These are phyloP conservation scores for Hepsetus odoe DNA, from an alignment of 2,113 vertebrate genomes.

Conservation along the genomic window DNA sequence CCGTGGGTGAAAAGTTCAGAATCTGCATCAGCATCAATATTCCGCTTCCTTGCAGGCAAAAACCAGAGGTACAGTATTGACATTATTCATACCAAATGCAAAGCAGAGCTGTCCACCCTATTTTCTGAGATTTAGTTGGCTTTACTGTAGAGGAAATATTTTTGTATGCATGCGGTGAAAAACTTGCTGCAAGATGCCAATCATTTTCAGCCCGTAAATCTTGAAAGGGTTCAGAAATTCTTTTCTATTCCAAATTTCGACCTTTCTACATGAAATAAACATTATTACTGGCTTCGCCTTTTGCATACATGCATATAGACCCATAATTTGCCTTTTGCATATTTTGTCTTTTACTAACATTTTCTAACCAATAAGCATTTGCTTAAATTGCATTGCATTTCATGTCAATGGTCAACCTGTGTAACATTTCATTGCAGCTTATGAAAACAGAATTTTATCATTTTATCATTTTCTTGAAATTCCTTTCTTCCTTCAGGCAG, in stretches of 20 bases:
- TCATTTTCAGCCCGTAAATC: neutral
- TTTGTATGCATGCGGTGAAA: neutral
- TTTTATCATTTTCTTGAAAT: neutral
- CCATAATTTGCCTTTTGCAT: too few relatives aligned
- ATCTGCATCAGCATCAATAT: slow-evolving; percentile 40
- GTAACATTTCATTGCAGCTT: neutral
- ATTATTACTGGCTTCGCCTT: neutral
- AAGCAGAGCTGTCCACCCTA: neutral
- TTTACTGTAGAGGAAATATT: neutral
- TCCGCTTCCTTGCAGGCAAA: slow-evolving; percentile 16
- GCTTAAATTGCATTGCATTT: neutral
- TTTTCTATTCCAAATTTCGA: too few relatives aligned
- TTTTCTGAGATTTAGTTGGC: neutral
- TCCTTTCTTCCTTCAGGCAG: neutral
- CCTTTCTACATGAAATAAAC: too few relatives aligned
- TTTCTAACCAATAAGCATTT: neutral
- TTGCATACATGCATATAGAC: neutral
- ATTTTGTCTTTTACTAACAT: neutral
- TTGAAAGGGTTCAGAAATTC: too few relatives aligned
- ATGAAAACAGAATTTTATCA: too few relatives aligned
- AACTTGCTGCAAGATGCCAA: neutral
- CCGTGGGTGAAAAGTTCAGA: slow-evolving; percentile 40
- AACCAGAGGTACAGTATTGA: neutral
- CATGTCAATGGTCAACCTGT: neutral
- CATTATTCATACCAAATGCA: slow-evolving; percentile 28